phyloP scores from a whole-genome alignment of 2,888 invertebrate species.

The Eledona agricola region DNA sequence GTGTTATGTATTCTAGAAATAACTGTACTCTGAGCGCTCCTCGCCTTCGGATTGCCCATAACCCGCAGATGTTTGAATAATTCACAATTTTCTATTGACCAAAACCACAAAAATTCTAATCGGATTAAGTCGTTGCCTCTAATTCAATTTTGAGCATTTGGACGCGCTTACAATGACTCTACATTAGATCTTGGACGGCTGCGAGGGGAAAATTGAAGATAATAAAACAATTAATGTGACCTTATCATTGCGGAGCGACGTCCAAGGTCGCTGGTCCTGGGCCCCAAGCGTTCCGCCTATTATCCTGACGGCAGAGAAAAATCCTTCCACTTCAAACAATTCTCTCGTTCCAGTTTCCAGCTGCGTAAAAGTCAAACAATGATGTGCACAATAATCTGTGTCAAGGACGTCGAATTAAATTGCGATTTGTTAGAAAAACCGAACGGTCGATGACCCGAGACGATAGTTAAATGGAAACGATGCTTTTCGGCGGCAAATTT shows the following conservation, averaged over 20 bases:
- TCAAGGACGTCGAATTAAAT: slow-evolving; percentile 37
- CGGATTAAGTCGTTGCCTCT: slow-evolving; percentile 30
- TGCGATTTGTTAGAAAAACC: slow-evolving; percentile 30
- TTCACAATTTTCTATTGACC: slow-evolving; percentile 6
- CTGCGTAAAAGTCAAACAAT: slow-evolving; percentile 11
- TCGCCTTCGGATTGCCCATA: slow-evolving; percentile 3
- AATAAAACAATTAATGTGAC: slow-evolving; percentile 52
- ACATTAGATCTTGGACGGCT: slow-evolving; percentile 36
- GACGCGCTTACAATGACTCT: slow-evolving; percentile 32
- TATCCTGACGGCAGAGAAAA: too few relatives aligned
- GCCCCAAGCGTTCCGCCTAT: too few relatives aligned
- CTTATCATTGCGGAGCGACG: slow-evolving; percentile 45
- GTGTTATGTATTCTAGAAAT: slow-evolving; percentile 27
- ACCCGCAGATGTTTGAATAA: slow-evolving; percentile 3
- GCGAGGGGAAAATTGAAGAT: slow-evolving; percentile 41
- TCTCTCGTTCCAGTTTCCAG: slow-evolving; percentile 1
- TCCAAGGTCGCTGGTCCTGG: slow-evolving; percentile 45
- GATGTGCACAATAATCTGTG: slow-evolving; percentile 27
- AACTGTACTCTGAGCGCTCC: slow-evolving; percentile 15
- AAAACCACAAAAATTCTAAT: slow-evolving; percentile 26
- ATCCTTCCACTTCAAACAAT: too few relatives aligned
- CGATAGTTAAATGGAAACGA: slow-evolving; percentile 2
- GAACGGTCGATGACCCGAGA: slow-evolving; percentile 14
- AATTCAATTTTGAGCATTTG: slow-evolving; percentile 37
- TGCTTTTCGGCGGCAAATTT: slow-evolving; percentile 14